Evolutionary conservation across 2,113 vertebrate species (phyloP).

Genomic region (Plecturocebus donacophilus): DNA sequence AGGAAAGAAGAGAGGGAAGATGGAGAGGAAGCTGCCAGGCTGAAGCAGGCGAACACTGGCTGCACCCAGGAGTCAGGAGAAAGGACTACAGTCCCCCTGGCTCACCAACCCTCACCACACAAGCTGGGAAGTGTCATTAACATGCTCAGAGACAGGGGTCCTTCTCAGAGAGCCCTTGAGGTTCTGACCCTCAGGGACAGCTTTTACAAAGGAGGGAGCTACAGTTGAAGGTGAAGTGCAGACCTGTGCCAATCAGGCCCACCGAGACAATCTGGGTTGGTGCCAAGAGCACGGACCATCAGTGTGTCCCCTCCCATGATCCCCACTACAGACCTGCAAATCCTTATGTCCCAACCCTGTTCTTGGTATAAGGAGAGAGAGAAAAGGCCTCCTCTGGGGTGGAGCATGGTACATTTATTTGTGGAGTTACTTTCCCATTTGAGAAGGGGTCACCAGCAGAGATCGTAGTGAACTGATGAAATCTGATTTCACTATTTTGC

Average conservation of each 20-base stretch:
- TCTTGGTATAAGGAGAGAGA: neutral
- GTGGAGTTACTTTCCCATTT: neutral
- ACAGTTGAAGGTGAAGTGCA: neutral
- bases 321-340: neutral
- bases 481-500: constrained; percentile 54
- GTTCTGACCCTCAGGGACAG: neutral
- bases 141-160: neutral
- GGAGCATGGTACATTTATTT: neutral
- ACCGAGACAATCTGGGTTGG: neutral
- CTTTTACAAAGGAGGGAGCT: neutral
- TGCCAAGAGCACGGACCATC: neutral
- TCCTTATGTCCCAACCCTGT: neutral
- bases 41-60: too few relatives aligned
- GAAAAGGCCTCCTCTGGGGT: neutral
- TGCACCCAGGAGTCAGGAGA: neutral
- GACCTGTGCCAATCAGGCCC: neutral
- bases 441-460: neutral
- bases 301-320: neutral
- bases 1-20: neutral
- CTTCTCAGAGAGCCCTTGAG: neutral
- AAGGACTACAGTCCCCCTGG: neutral
- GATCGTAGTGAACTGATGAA: neutral
- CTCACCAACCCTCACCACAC: neutral
- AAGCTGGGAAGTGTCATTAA: neutral
- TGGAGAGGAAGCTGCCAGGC: neutral